Base-by-base conservation (phyloP, 2,888 invertebrate species). In the Phytoseiulus persimilis region DNA sequence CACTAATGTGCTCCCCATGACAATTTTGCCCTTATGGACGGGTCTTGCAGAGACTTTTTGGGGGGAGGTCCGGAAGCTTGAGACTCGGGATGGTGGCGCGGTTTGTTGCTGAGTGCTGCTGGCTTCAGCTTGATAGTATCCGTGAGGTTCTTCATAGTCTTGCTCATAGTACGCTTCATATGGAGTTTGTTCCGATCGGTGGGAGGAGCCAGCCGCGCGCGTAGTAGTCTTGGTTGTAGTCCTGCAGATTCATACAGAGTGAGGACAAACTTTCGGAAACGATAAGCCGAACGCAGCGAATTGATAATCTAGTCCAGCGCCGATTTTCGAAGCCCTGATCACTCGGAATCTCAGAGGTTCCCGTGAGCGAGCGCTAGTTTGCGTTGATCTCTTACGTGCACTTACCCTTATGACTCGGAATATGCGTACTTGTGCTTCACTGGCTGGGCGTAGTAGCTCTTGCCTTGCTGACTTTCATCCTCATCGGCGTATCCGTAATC, bases 401-500 rank as follows among this genome's bases (percentile, higher is more conserved):
- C 87, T 45, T n/a, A 87, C 87, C 87, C 31, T n/a, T 87, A 45
- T 87, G 32, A n/a, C n/a, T 87, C 87, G 32, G 39, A 11, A 14
- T 39, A 87, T 3, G 87, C 32, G 39, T 87, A 32, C 31, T 87
- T 87, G 32, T 87, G 87, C 31, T 87, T 87, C n/a, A 33, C 87
- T 1, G n/a, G 32, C 28, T 33, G 32, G 14, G 87, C n/a, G 31
- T 87, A 87, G 45, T 39, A 32, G 33, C 33, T 87, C 39, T 87
- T 87, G 11, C 33, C 87, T 11, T 32, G 87, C 0, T 28, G 39
- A 39, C 28, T 87, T 33, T 87, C 87, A n/a, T n/a, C 87, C 28
- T 87, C 87, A 5, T 87, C 87, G 45, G 87, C n/a, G n/a, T 87
- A 87, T 32, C 87, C 87, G 31, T 87, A 87, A n/a, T 87, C 87